Evolutionary conservation across 2,113 vertebrate species (phyloP), one percentile per base, ranked within the genome.

Genomic region (Narcine bancroftii): DNA sequence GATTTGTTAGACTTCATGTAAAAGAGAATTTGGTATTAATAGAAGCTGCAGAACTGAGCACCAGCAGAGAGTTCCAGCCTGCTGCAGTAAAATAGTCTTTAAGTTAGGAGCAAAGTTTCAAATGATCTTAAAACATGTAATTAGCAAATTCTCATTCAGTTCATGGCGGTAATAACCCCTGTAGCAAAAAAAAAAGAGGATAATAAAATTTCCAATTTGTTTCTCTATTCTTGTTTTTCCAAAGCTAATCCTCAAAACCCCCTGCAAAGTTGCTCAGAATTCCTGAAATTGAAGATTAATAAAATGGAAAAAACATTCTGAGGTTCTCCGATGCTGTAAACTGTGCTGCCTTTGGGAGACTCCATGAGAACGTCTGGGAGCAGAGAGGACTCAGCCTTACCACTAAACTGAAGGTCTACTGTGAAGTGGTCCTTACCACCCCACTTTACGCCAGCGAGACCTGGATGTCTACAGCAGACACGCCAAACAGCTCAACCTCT

Each of bases 101-200:
- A 45, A 91, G 7, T 39, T 26, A 4, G 17, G 45, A 91, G 69
- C 29, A 69, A 29, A 91, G 33, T 63, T 42, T 21, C 36, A 69
- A 89, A 66, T 45, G 65, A 91, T 45, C 24, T 15, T 50, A 39
- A 91, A 91, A 91, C 60, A 69, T 91, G 63, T 9, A 91, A 45
- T 29, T 89, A 89, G 36, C 36, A 89, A 89, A 89, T 89, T 66
- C 24, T 53, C 10, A 60, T 60, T 91, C 45, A 66, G 29, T 56
- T 85, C 50, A 13, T 13, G 13, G 1, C 56, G 29, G 9, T n/a
- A 75, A 15, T 75, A 75, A 72, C 13, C n/a, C 10, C 29, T 56
- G 33, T 21, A 50, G 81, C 13, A 85, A 33, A 50, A 7, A 11
- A 56, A n/a, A n/a, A n/a, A n/a, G n/a, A n/a, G n/a, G n/a, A n/a